These are phyloP conservation scores for Cryptus viduatorius DNA, from an alignment of 2,888 invertebrate species.

Conservation along the genomic window DNA sequence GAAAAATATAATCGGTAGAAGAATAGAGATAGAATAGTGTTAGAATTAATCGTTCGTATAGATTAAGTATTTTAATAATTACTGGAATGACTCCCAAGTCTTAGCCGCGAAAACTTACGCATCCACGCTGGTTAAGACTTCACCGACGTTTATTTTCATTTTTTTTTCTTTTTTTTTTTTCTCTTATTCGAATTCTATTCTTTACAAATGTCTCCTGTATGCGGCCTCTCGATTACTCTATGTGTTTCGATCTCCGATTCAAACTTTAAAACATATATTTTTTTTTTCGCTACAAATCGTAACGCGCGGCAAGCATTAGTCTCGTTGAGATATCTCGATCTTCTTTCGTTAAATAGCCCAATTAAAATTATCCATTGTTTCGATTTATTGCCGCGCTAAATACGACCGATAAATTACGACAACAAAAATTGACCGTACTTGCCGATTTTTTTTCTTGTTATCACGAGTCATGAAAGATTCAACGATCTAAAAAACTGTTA, in stretches of 20 bases:
- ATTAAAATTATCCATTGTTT: constrained; percentile 39
- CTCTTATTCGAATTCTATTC: constrained; percentile 61
- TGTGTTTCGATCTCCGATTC: constrained; percentile 36
- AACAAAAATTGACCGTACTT: constrained; percentile 46
- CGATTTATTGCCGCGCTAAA: neutral
- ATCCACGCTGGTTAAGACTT: constrained; percentile 48
- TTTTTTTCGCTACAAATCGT: neutral
- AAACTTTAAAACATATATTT: constrained; percentile 41
- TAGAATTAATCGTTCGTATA: constrained; percentile 81
- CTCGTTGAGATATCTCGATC: constrained; percentile 11
- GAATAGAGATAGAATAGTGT: constrained; percentile 85
- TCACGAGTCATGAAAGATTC: constrained; percentile 52
- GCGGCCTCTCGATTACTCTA: constrained; percentile 54
- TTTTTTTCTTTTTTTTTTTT: constrained; percentile 39
- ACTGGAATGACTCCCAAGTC: constrained; percentile 76
- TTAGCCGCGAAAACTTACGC: constrained; percentile 70
- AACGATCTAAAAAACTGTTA: constrained; percentile 47
- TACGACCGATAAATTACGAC: neutral
- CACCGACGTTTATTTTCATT: constrained; percentile 47
- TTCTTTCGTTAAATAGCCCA: neutral
- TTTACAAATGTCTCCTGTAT: constrained; percentile 54
- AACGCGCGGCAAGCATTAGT: constrained; percentile 5
- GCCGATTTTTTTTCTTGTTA: constrained; percentile 12
- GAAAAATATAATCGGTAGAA: constrained; percentile 85
- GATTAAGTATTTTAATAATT: constrained; percentile 74